phyloP scores from a whole-genome alignment of 53 echinoderm and acorn worm genomes.

The Apostichopus leukothele region DNA sequence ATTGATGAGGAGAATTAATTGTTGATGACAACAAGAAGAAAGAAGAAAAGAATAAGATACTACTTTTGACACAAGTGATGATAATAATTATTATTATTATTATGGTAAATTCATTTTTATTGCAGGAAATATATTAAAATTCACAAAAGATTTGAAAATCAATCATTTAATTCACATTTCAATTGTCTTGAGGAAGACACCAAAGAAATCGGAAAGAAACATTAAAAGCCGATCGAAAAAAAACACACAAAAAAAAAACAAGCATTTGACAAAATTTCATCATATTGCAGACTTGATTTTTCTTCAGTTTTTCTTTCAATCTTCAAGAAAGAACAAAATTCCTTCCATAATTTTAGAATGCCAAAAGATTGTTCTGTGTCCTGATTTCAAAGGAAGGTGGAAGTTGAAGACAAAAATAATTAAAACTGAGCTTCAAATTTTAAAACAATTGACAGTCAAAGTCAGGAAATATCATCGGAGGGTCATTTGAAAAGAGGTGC shows the following conservation, averaged over 20 bases:
- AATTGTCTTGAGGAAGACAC: neutral
- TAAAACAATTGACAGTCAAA: too few relatives aligned
- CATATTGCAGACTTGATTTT: too few relatives aligned
- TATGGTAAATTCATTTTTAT: neutral
- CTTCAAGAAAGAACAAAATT: too few relatives aligned
- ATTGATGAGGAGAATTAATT: neutral
- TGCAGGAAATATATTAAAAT: neutral
- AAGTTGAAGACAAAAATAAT: too few relatives aligned
- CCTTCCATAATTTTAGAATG: too few relatives aligned
- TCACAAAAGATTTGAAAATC: neutral
- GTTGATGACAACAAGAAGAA: conserved; percentile 4
- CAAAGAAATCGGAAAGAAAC: too few relatives aligned
- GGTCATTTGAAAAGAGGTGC: too few relatives aligned
- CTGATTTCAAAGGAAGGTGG: too few relatives aligned
- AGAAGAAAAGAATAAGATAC: neutral
- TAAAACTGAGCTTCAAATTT: too few relatives aligned
- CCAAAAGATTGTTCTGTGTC: too few relatives aligned
- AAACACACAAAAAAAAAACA: neutral
- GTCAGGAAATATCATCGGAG: too few relatives aligned
- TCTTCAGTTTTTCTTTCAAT: too few relatives aligned
- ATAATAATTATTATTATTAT: neutral
- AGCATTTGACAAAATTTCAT: neutral
- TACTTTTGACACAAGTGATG: neutral
- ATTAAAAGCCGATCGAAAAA: neutral
- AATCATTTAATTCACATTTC: neutral